Evolutionary conservation across 2,888 invertebrate genomes (phyloP), one percentile per base, ranked within the genome.

Genomic region (Chydorus sphaericus): DNA sequence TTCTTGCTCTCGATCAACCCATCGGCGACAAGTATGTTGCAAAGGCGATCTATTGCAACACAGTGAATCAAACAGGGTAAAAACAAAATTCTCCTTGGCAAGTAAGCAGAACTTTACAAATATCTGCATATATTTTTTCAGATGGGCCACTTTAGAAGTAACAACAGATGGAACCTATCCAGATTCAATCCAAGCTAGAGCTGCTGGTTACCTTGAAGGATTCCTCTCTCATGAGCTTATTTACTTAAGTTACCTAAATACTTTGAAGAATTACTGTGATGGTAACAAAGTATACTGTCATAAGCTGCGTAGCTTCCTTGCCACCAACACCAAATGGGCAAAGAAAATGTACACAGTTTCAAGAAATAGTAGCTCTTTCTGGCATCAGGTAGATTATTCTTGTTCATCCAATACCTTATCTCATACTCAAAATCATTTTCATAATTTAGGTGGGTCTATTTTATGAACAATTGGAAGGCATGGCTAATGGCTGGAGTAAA

Each of bases 321-420:
- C 76, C 4, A 74, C 77, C 50, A 85, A 87, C 58, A 71, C 76
- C 1, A 73, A 75, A 23, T 77, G 75, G 66, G 78, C 82, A 67
- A 74, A 77, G 58, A 69, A 73, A n/a, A 74, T 76, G 61, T 80
- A 83, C 1, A 68, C 70, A 4, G 68, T 65, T 60, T 59, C 66
- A 8, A 63, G 69, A 62, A 64, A 64, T 61, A 71, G 66, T 6
- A 79, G 81, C 69, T 79, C 85, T 49, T 83, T 83, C 66, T 92
- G 90, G 90, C 85, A 89, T 69, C 89, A 91, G 73, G 81, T 89
- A 50, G 57, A n/a, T n/a, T n/a, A n/a, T n/a, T n/a, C n/a, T n/a
- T n/a, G n/a, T n/a, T n/a, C n/a, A n/a, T n/a, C n/a, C n/a, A n/a
- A n/a, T n/a, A n/a, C n/a, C n/a, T n/a, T n/a, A n/a, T n/a, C n/a